phyloP scores from a whole-genome alignment of 1,140 invertebrate genomes.

The Drosophila varians region DNA sequence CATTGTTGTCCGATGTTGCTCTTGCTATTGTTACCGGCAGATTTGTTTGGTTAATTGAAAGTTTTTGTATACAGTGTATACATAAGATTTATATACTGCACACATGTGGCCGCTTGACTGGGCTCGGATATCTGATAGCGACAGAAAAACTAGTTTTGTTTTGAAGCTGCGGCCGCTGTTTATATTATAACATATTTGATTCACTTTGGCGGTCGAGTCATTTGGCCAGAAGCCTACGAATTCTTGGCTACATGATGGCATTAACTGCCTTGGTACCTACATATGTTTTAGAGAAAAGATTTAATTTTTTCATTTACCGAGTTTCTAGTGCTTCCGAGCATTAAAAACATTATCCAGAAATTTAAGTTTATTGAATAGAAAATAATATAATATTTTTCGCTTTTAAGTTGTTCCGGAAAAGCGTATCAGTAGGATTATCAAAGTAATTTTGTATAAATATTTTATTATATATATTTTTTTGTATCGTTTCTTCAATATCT shows the following conservation, averaged over 20 bases:
- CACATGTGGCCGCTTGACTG: constrained; percentile 38
- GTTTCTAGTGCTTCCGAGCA: too few relatives aligned
- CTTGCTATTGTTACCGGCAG: constrained; percentile 51
- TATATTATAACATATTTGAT: constrained; percentile 38
- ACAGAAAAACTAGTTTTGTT: constrained; percentile 68
- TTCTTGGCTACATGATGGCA: neutral
- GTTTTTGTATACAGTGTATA: neutral
- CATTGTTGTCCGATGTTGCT: constrained; percentile 27
- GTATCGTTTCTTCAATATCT: too few relatives aligned
- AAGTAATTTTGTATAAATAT: too few relatives aligned
- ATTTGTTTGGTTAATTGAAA: constrained; percentile 26
- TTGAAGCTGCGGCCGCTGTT: constrained; percentile 46
- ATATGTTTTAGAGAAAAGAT: neutral
- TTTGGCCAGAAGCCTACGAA: constrained; percentile 14
- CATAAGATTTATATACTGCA: constrained; percentile 18
- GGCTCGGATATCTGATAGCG: constrained; percentile 56
- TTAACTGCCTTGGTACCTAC: constrained; percentile 7
- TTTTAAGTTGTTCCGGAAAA: too few relatives aligned
- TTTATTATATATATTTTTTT: too few relatives aligned
- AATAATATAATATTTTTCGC: too few relatives aligned
- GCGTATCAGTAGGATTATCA: too few relatives aligned
- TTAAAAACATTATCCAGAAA: too few relatives aligned
- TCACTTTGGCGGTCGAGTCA: constrained; percentile 20
- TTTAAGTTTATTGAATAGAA: too few relatives aligned
- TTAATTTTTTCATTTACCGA: too few relatives aligned